Conservation (phyloP, 2,888 invertebrate genomes). For the Drosophila prostipennis region DNA sequence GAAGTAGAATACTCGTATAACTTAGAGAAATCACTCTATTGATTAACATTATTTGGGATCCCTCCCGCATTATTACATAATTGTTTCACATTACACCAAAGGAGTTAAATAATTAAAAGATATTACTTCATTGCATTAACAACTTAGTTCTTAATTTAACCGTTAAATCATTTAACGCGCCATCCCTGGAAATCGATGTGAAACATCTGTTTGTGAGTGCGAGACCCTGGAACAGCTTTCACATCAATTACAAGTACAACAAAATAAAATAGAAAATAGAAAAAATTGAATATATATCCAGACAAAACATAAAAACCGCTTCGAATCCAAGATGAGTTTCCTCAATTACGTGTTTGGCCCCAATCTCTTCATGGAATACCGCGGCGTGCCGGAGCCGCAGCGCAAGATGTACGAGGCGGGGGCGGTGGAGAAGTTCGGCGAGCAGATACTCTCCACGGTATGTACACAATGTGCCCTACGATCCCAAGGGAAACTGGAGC, state of each 20-base stretch:
- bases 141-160: not conserved
- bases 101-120: too few relatives aligned
- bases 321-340: slow-evolving; percentile 79
- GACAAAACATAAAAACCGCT: slow-evolving; percentile 31
- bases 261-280: slow-evolving; percentile 24
- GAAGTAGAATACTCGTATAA: too few relatives aligned
- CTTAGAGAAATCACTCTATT: too few relatives aligned
- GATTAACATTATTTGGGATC: too few relatives aligned
- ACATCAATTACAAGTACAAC: slow-evolving; percentile 36
- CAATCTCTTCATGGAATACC: slow-evolving; percentile 89
- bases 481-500: slow-evolving; percentile 4
- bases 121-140: too few relatives aligned
- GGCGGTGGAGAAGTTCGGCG: slow-evolving; percentile 89
- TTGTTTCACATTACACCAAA: too few relatives aligned
- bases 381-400: slow-evolving; percentile 86
- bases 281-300: slow-evolving; percentile 27
- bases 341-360: slow-evolving; percentile 88
- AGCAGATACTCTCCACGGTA: slow-evolving; percentile 87
- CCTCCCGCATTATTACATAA: too few relatives aligned
- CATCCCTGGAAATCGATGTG: slow-evolving; percentile 12
- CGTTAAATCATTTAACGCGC: not conserved
- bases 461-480: slow-evolving; percentile 22
- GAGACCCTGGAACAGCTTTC: slow-evolving; percentile 50
- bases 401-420: slow-evolving; percentile 88
- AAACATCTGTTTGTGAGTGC: slow-evolving; percentile 37